Evolutionary conservation across 2,113 vertebrate species (phyloP).

Genomic region (Pachycephala philippinensis): DNA sequence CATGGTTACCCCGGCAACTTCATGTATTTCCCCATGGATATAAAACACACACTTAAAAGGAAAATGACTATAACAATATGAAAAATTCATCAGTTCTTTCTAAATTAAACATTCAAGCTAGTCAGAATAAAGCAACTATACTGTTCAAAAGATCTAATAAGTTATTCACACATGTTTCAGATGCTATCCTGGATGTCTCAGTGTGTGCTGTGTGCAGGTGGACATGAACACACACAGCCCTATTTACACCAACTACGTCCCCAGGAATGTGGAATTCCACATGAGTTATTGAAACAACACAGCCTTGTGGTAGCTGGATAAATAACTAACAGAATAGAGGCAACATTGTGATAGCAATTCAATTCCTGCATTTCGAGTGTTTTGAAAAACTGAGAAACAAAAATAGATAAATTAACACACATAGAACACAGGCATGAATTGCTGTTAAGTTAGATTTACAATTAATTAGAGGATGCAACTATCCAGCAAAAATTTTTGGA

Average conservation of each 20-base stretch:
- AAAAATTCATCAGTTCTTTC: constrained; percentile 42
- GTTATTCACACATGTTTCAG: not conserved
- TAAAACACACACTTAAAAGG: constrained; percentile 51
- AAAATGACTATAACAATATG: constrained; percentile 43
- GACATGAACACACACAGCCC: not conserved
- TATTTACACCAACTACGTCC: not conserved
- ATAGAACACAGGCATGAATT: not conserved
- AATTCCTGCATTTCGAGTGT: not conserved
- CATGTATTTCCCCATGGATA: constrained; percentile 28
- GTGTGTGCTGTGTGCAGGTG: not conserved
- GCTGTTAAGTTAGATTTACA: not conserved
- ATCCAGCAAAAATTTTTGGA: not conserved
- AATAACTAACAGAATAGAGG: not conserved
- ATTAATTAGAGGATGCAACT: not conserved
- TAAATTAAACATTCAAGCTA: constrained; percentile 41
- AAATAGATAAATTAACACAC: not conserved
- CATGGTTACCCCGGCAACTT: constrained; percentile 63
- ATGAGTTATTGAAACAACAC: not conserved
- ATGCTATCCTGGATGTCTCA: not conserved
- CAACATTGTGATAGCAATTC: not conserved
- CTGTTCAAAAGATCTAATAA: not conserved
- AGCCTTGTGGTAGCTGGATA: not conserved
- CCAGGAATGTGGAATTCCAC: not conserved
- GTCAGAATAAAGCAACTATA: not conserved
- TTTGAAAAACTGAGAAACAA: not conserved